Conservation (phyloP, 1,140 invertebrate genomes). For the Plodia interpunctella region DNA sequence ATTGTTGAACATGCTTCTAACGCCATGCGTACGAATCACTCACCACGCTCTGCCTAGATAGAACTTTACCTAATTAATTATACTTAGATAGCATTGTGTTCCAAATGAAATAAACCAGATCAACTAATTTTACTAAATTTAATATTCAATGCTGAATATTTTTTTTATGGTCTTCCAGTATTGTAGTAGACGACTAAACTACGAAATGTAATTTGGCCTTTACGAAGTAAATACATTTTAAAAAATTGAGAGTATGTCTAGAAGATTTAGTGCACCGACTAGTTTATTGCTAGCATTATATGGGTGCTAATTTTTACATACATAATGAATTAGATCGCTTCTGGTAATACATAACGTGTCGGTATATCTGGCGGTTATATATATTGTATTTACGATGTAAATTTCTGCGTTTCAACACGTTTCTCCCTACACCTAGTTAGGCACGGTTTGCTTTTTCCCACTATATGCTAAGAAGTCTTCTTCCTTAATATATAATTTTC, state of each 20-base stretch:
- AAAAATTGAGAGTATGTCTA: conserved; percentile 21
- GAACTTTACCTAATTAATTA: conserved; percentile 18
- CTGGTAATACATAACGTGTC: conserved; percentile 5
- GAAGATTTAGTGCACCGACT: conserved; percentile 38
- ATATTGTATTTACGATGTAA: conserved; percentile 12
- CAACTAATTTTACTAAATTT: conserved; percentile 21
- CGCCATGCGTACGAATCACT: neutral
- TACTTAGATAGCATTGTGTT: conserved; percentile 21
- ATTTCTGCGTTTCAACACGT: neutral
- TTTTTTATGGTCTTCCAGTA: conserved; percentile 63
- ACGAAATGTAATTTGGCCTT: conserved; percentile 26
- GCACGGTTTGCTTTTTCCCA: conserved; percentile 35
- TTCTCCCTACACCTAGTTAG: conserved; percentile 33
- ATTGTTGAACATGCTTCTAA: neutral
- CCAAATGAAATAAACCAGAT: conserved; percentile 9
- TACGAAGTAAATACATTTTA: conserved; percentile 19
- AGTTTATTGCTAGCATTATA: conserved; percentile 53
- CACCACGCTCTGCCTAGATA: conserved; percentile 13
- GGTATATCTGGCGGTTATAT: conserved; percentile 7
- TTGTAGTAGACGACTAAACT: conserved; percentile 37
- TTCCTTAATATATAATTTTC: conserved; percentile 24
- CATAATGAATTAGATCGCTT: conserved; percentile 27
- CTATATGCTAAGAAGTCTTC: conserved; percentile 29
- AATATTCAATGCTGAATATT: conserved; percentile 23
- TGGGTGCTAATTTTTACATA: conserved; percentile 50